Base-by-base conservation (phyloP, 2,113 vertebrate genomes). In the Cynopterus brachyotis region DNA sequence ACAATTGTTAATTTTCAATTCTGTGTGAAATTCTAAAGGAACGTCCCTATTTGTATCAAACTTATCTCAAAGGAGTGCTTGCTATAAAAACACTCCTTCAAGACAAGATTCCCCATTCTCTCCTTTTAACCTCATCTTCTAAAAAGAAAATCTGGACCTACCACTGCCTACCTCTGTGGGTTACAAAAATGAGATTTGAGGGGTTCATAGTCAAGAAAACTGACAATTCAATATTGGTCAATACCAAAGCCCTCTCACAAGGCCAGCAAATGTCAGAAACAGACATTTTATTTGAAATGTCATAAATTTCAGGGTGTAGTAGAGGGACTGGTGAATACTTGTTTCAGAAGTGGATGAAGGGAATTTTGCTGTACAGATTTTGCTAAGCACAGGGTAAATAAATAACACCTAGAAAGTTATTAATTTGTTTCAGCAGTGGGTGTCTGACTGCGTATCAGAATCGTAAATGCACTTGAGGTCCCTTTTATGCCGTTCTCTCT, bases 221-320 rank as follows among this genome's bases (percentile, higher is more conserved):
- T 28, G 45, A 37, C 24, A 40, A 72, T 28, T 91, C 70, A 79
- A 26, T 81, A 40, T 26, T 60, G 35, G 47, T 53, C 19, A 93
- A 53, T 50, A 60, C 19, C 55, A 87, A 87, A 95, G 75, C 66
- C 45, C 53, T n/a, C 12, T 42, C 42, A 11, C 37, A 84, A 89
- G 50, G 72, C 59, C 28, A 72, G 69, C 67, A 45, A 64, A 30
- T 35, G 37, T 82, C 81, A 78, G 81, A 87, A 70, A 55, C 35
- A 94, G 40, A 60, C 19, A 12, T 84, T 88, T 91, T 96, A 83
- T 78, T 90, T 73, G 62, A 59, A 95, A 84, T 55, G 87, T 60
- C 37, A 70, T 90, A 88, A 37, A 72, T 37, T 79, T 73, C 78
- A 89, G 82, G 20, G 35, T 73, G 3, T 79, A 60, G 40, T 70